Conservation (phyloP, 2,113 vertebrate genomes). For the Carollia perspicillata region DNA sequence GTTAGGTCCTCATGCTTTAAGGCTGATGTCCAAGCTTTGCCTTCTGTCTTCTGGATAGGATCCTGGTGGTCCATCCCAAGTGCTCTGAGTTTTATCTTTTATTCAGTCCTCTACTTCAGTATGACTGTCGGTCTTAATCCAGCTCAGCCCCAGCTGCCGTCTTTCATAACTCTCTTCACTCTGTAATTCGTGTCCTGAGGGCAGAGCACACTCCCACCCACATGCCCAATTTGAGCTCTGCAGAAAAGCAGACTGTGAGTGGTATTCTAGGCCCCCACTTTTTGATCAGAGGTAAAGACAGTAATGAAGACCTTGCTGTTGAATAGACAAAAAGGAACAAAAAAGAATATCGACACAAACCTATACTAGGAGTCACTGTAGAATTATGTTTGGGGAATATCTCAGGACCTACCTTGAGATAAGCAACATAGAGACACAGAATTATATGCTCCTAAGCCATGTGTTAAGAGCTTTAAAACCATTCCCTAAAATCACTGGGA, state of each 20-base stretch:
- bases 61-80: background rate
- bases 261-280: background rate
- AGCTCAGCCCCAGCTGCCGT: background rate
- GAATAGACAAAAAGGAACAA: background rate
- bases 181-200: background rate
- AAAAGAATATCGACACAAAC: background rate
- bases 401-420: background rate
- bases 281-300: background rate
- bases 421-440: background rate
- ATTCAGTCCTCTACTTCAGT: background rate
- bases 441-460: background rate
- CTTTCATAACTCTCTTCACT: background rate
- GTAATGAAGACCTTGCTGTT: background rate
- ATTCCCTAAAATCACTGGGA: background rate
- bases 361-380: background rate
- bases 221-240: background rate
- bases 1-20: background rate
- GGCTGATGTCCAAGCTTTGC: background rate
- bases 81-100: background rate
- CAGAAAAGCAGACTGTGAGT: background rate
- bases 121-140: background rate
- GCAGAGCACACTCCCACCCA: background rate
- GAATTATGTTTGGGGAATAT: background rate
- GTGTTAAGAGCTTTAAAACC: background rate
- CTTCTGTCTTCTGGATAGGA: background rate